Evolutionary conservation across 2,888 invertebrate species (phyloP).

Genomic region (Eumerus sabulonum): DNA sequence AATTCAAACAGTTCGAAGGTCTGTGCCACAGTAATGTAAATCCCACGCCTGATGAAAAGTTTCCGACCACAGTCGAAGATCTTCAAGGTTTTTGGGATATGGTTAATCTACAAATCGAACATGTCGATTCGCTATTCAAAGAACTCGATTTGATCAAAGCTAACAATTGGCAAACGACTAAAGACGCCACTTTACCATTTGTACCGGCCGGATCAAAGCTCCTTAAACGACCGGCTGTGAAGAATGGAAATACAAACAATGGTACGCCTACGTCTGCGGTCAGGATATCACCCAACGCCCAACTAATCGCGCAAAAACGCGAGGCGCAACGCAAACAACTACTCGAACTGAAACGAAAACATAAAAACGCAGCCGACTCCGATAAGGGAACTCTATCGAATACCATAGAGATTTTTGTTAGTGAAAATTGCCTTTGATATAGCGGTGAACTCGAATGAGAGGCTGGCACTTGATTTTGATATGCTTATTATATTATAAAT

Average conservation of each 20-base stretch:
- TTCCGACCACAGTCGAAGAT: slow-evolving; percentile 91
- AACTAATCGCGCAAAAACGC: slow-evolving; percentile 80
- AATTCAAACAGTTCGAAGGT: slow-evolving; percentile 93
- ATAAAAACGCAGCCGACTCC: slow-evolving; percentile 66
- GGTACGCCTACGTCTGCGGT: slow-evolving; percentile 2
- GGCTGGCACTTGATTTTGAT: slow-evolving; percentile 60
- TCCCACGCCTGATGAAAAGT: slow-evolving; percentile 85
- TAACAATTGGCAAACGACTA: slow-evolving; percentile 83
- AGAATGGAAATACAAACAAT: slow-evolving; percentile 22
- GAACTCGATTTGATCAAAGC: slow-evolving; percentile 82
- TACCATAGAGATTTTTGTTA: slow-evolving; percentile 55
- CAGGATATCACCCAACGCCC: slow-evolving; percentile 66
- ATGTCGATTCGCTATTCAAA: slow-evolving; percentile 87
- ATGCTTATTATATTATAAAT: slow-evolving; percentile 12
- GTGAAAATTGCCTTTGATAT: slow-evolving; percentile 48
- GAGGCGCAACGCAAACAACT: slow-evolving; percentile 87
- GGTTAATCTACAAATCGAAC: slow-evolving; percentile 93
- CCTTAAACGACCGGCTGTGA: slow-evolving; percentile 36
- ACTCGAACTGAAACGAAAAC: slow-evolving; percentile 81
- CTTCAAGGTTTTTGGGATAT: slow-evolving; percentile 97
- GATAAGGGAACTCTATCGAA: slow-evolving; percentile 36
- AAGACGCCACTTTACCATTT: slow-evolving; percentile 48
- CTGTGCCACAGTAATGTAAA: slow-evolving; percentile 82
- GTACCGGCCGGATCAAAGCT: slow-evolving; percentile 51
- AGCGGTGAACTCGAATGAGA: slow-evolving; percentile 36